Evolutionary conservation across 2,797 vertebrate genomes (phyloP), one percentile per base, ranked within the genome.

Genomic region (Neoniphon sammara): DNA sequence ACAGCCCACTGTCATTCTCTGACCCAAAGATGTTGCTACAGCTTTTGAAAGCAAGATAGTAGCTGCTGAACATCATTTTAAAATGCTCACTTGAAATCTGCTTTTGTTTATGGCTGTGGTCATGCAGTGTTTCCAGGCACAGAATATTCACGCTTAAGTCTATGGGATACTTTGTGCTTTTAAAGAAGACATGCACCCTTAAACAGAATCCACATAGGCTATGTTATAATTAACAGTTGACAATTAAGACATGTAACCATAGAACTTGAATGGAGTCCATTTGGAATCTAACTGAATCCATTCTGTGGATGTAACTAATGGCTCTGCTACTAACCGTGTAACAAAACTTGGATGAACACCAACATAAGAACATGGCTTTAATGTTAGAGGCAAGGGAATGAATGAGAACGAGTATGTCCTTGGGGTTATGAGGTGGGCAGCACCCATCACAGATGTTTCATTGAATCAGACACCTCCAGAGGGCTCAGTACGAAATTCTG

Each of bases 1-100:
- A 90, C 88, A 84, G 71, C 85, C 70, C 39, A 17, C 73, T 80
- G 72, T 71, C 77, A 82, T 88, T 70, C 50, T 73, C 66, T 57
- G 74, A 46, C 66, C 80, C 31, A 30, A 42, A 70, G 63, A n/a
- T 54, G 63, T 73, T 11, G 44, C 20, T 23, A 27, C 54, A 34
- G 20, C 20, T 14, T 15, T 66, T 30, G 21, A 47, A 44, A 34
- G n/a, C 4, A 54, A 6, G 58, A 8, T 27, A 27, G 61, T 23
- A 55, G 42, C 34, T 11, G 15, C 44, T 63, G 7, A 36, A 55
- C 74, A 66, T 12, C 31, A 52, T 67, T 53, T 58, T n/a, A 7
- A 67, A 56, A 73, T 66, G 63, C 30, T 62, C 70, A 63, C 52
- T 21, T n/a, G 53, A 14, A 6, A 30, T 21, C 18, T 1, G 4